A percentile compares a stretch with the other conserved stretches of the same genome.
Evolutionary conservation across 2,888 invertebrate genomes (phyloP).

Genomic region (Notodonta dromedarius): DNA sequence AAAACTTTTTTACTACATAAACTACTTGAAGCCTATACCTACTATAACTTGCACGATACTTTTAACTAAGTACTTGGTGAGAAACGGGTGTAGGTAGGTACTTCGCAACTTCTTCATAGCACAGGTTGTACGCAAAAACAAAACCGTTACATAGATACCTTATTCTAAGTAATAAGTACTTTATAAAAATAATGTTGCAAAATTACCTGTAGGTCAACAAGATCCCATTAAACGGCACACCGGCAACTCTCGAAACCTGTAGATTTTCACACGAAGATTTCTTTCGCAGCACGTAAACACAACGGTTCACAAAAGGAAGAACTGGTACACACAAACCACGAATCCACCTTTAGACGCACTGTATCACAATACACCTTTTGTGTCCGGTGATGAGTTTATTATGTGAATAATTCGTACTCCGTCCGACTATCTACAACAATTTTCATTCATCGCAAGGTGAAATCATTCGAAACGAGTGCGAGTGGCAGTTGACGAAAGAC

Average conservation of each 20-base stretch:
- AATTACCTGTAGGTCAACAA: slow-evolving; percentile 77
- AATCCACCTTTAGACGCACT: slow-evolving; percentile 73
- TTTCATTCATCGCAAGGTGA: slow-evolving; percentile 79
- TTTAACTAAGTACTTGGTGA: neutral
- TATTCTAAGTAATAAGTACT: slow-evolving; percentile 11
- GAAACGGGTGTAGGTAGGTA: slow-evolving; percentile 6
- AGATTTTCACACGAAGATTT: slow-evolving; percentile 57
- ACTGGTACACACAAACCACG: slow-evolving; percentile 75
- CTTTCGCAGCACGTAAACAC: slow-evolving; percentile 70
- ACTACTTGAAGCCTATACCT: neutral
- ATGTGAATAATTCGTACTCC: slow-evolving; percentile 56
- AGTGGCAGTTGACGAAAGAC: slow-evolving; percentile 59
- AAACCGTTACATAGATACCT: slow-evolving; percentile 11
- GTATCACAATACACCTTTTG: slow-evolving; percentile 63
- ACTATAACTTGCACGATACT: neutral
- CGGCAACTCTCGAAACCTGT: slow-evolving; percentile 60
- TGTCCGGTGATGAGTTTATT: slow-evolving; percentile 60
- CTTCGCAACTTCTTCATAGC: slow-evolving; percentile 26
- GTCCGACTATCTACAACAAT: slow-evolving; percentile 63
- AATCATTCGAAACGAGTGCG: slow-evolving; percentile 72
- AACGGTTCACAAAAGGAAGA: slow-evolving; percentile 77
- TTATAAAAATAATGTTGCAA: slow-evolving; percentile 28
- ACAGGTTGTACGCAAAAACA: slow-evolving; percentile 29
- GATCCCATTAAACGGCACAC: slow-evolving; percentile 79
- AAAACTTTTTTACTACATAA: slow-evolving; percentile 37